Conservation (phyloP, 23 tunicate genomes). For the Botrylloides violaceus region DNA sequence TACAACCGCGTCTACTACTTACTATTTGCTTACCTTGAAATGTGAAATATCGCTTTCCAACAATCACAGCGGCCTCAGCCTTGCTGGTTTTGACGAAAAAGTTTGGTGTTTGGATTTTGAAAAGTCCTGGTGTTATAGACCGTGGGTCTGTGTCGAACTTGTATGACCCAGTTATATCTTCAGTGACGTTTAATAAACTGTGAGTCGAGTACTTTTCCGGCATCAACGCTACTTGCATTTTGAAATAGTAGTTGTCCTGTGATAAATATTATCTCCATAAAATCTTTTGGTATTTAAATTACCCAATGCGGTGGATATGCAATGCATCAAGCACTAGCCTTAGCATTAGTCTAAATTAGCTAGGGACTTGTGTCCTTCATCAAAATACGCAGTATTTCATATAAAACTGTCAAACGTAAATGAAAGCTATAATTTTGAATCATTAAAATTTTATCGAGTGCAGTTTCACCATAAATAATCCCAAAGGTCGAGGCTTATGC, state of each 20-base stretch:
- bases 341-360: too few relatives aligned
- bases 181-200: constrained; percentile 34
- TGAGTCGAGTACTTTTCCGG: not conserved
- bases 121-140: constrained; percentile 30
- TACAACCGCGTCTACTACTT: not conserved
- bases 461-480: too few relatives aligned
- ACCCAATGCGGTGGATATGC: too few relatives aligned
- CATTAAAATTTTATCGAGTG: too few relatives aligned
- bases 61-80: constrained; percentile 6
- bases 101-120: constrained; percentile 1
- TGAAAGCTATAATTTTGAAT: too few relatives aligned
- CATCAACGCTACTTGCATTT: not conserved
- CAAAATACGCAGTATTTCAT: too few relatives aligned
- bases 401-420: too few relatives aligned
- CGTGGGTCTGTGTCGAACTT: constrained; percentile 44
- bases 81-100: not conserved
- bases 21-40: constrained; percentile 13
- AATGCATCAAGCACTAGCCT: too few relatives aligned
- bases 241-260: constrained; percentile 42
- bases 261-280: too few relatives aligned
- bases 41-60: constrained; percentile 8
- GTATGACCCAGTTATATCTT: not conserved
- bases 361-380: too few relatives aligned
- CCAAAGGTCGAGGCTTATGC: too few relatives aligned
- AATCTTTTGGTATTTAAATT: too few relatives aligned